These are phyloP conservation scores for Philopotamus ludificatus DNA, from an alignment of 1,140 invertebrate genomes.

Conservation along the genomic window DNA sequence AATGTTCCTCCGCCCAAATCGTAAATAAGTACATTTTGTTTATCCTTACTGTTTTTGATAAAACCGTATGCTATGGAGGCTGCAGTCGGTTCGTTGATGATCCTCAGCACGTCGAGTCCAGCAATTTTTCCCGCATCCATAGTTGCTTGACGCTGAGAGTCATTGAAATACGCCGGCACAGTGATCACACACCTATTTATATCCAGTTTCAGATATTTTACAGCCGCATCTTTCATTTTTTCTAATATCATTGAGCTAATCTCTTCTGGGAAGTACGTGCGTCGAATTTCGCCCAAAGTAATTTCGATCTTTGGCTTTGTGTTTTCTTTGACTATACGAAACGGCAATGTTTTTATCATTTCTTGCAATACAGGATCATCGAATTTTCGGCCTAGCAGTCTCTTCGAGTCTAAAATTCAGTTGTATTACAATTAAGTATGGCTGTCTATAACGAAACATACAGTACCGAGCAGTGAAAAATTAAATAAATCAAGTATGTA, in stretches of 20 bases:
- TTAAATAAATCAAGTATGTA: too few species aligned
- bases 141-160: too few species aligned
- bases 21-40: too few species aligned
- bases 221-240: constrained; percentile 63
- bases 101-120: constrained; percentile 68
- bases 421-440: too few species aligned
- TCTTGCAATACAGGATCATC: constrained; percentile 69
- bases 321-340: constrained; percentile 64
- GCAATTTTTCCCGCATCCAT: constrained; percentile 66
- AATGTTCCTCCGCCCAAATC: too few species aligned
- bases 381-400: constrained; percentile 67
- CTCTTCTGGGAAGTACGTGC: constrained; percentile 72
- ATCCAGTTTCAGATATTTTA: constrained; percentile 58
- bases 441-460: too few species aligned
- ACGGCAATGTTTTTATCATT: constrained; percentile 77
- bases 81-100: constrained; percentile 74
- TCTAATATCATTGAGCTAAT: constrained; percentile 64
- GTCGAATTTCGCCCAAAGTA: constrained; percentile 66
- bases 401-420: constrained; percentile 57
- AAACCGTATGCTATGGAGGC: constrained; percentile 73
- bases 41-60: constrained; percentile 75
- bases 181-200: constrained; percentile 65
- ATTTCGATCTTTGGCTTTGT: constrained; percentile 67
- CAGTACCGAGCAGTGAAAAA: too few species aligned
- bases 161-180: too few species aligned